These are phyloP conservation scores for Hephaestus fuliginosus DNA, from an alignment of 2,797 vertebrate species.

Conservation along the genomic window DNA sequence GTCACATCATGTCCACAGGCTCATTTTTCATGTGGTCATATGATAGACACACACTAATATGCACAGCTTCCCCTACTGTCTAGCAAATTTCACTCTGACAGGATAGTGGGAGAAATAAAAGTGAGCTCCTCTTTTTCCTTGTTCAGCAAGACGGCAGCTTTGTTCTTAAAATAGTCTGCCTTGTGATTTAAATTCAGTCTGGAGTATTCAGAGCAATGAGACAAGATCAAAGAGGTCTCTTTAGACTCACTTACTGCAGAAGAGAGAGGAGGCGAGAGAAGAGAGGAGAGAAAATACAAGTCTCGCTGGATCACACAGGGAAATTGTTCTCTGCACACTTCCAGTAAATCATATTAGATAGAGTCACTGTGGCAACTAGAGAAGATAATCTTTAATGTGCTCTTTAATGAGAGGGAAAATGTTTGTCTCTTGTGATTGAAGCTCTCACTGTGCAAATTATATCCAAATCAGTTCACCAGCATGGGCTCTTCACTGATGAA, in stretches of 20 bases:
- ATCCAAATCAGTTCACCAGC: conserved; percentile 78
- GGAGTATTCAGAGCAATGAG: conserved; percentile 81
- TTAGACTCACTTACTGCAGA: conserved; percentile 81
- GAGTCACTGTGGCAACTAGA: conserved; percentile 79
- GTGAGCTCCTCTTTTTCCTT: conserved; percentile 67
- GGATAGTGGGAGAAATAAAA: conserved; percentile 63
- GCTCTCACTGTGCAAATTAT: conserved; percentile 82
- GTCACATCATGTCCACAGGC: conserved; percentile 1
- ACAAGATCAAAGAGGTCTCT: conserved; percentile 85
- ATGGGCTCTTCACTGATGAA: conserved; percentile 76
- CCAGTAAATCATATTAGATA: conserved; percentile 82
- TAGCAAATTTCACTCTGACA: conserved; percentile 61
- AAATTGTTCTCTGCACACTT: conserved; percentile 78
- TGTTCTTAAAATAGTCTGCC: conserved; percentile 84
- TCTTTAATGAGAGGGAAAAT: conserved; percentile 86
- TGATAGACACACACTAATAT: conserved; percentile 51
- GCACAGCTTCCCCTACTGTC: conserved; percentile 38
- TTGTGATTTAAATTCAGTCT: conserved; percentile 83
- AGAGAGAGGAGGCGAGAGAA: conserved; percentile 62
- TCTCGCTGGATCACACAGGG: conserved; percentile 78
- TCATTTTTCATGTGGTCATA: conserved; percentile 11
- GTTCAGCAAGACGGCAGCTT: conserved; percentile 78
- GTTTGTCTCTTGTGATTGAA: conserved; percentile 85
- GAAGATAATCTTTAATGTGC: conserved; percentile 82
- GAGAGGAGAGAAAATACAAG: conserved; percentile 70